Percentiles rank a stretch among this genome's conserved stretches.
Evolutionary conservation across 1,140 invertebrate species (phyloP).

Genomic region (Armadillidium nasatum): DNA sequence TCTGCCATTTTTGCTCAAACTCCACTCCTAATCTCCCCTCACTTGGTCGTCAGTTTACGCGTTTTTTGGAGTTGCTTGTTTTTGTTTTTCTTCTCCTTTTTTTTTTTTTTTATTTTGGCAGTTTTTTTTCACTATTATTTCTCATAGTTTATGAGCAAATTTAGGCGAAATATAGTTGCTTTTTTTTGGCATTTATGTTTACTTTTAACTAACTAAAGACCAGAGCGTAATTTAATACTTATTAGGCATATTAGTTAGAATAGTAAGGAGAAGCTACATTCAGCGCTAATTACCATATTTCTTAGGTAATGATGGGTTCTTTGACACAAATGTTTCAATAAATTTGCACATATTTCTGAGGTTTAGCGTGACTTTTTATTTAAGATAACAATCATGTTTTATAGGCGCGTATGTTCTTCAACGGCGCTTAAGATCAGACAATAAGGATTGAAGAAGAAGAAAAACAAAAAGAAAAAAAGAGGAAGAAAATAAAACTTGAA

Average conservation of each 20-base stretch:
- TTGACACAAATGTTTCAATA: constrained; percentile 10
- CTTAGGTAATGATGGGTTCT: constrained; percentile 5
- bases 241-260: constrained; percentile 11
- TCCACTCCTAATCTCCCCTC: not conserved
- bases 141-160: constrained; percentile 8
- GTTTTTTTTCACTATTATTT: constrained; percentile 9
- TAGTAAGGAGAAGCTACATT: not conserved
- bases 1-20: constrained; percentile 12
- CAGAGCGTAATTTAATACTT: constrained; percentile 1
- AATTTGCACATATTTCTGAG: constrained; percentile 8
- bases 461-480: no score
- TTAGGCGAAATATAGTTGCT: constrained; percentile 12
- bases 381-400: constrained; percentile 5
- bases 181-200: constrained; percentile 13
- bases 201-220: constrained; percentile 13
- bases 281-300: constrained; percentile 12
- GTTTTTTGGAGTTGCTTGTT: not conserved
- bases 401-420: not conserved
- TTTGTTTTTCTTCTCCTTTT: constrained; percentile 4
- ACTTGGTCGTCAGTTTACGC: constrained; percentile 5
- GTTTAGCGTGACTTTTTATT: not conserved
- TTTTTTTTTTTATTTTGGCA: not conserved
- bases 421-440: no score
- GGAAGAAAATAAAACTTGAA: no score
- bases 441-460: no score